phyloP scores from a whole-genome alignment of 1,140 invertebrate genomes.

The Drosophila auraria region DNA sequence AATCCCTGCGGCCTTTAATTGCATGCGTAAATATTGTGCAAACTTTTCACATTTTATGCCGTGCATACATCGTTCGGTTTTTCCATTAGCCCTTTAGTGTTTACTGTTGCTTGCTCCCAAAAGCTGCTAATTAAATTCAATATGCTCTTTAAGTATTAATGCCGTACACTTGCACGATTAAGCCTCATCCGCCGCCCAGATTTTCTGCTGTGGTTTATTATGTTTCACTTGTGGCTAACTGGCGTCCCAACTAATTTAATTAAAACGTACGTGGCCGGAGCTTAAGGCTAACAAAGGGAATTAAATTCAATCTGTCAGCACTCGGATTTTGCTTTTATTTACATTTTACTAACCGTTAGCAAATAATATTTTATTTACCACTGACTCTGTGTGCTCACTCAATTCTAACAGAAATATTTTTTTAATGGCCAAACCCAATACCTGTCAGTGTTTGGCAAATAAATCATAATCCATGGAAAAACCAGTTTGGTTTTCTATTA shows the following conservation, averaged over 20 bases:
- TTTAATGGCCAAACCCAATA: slow-evolving; percentile 25
- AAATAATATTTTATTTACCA: slow-evolving; percentile 37
- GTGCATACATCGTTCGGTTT: neutral
- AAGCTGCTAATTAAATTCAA: slow-evolving; percentile 66
- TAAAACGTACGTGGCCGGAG: slow-evolving; percentile 26
- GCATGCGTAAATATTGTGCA: slow-evolving; percentile 38
- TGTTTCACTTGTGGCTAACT: slow-evolving; percentile 40
- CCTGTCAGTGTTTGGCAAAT: slow-evolving; percentile 18
- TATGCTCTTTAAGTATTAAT: slow-evolving; percentile 68
- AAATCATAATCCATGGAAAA: slow-evolving; percentile 34
- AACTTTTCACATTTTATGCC: slow-evolving; percentile 10
- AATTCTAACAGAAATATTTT: slow-evolving; percentile 22
- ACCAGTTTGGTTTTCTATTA: slow-evolving; percentile 1
- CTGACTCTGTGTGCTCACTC: slow-evolving; percentile 12
- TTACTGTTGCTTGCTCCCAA: slow-evolving; percentile 5
- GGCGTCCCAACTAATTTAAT: slow-evolving; percentile 62
- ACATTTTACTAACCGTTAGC: slow-evolving; percentile 36
- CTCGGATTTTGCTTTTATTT: slow-evolving; percentile 32
- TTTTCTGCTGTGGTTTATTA: slow-evolving; percentile 52
- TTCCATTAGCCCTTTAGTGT: slow-evolving; percentile 24
- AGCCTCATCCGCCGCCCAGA: slow-evolving; percentile 23
- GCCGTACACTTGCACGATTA: slow-evolving; percentile 52
- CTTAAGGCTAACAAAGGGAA: slow-evolving; percentile 50
- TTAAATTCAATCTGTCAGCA: slow-evolving; percentile 47
- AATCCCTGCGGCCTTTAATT: slow-evolving; percentile 31